phyloP scores from a whole-genome alignment of 2,113 vertebrate genomes.

The Cyanoderma ruficeps region DNA sequence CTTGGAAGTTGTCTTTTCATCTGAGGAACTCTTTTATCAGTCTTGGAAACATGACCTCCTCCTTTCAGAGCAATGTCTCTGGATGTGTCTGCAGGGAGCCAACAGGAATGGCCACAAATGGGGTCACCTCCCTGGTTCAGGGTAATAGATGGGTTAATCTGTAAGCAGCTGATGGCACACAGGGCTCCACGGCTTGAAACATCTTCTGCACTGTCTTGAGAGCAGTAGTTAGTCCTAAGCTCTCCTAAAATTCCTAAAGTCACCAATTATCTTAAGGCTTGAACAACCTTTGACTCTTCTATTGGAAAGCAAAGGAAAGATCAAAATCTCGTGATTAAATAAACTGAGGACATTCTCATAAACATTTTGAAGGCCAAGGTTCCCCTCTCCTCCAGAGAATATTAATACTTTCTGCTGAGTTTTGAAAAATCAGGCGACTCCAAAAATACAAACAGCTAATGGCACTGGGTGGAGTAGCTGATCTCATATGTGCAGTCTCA shows the following conservation, averaged over 20 bases:
- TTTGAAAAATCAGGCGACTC: neutral
- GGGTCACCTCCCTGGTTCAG: neutral
- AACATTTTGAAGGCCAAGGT: neutral
- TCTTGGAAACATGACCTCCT: neutral
- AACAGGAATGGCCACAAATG: neutral
- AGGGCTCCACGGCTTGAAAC: neutral
- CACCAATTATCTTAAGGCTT: neutral
- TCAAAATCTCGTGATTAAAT: neutral
- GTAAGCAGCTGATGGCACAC: neutral
- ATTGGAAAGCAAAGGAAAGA: neutral
- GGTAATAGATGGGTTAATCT: neutral
- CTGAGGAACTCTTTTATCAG: neutral
- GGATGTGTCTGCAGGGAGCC: neutral
- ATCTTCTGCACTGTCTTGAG: neutral
- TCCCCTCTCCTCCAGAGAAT: neutral
- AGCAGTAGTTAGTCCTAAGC: neutral
- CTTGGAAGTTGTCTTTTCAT: neutral
- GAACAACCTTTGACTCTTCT: neutral
- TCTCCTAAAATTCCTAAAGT: neutral
- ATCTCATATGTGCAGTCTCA: neutral
- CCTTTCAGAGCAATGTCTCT: neutral
- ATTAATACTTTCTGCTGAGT: neutral
- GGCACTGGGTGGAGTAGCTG: neutral
- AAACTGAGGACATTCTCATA: neutral
- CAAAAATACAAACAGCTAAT: neutral